Conservation (phyloP, 1,140 invertebrate genomes). For the Eufriesea mexicana region DNA sequence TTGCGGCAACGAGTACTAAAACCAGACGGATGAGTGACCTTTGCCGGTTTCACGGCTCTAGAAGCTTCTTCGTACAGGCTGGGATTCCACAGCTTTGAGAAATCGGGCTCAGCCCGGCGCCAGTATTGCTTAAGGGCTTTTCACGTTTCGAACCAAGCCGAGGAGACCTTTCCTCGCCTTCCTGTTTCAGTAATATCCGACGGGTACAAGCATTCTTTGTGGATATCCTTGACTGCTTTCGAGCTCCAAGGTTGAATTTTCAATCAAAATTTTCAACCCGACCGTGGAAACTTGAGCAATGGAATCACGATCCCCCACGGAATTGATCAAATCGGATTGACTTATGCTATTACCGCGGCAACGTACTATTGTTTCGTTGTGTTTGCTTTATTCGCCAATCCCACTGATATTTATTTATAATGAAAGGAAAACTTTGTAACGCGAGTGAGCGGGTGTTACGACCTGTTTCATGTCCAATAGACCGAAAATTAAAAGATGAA, state of each 20-base stretch:
- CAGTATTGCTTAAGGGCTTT: slow-evolving; percentile 46
- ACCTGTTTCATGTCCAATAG: too few species aligned
- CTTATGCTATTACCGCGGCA: too few species aligned
- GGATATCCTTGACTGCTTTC: slow-evolving; percentile 20
- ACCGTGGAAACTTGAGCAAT: background rate
- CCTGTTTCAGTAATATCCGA: background rate
- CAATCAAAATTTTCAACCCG: background rate
- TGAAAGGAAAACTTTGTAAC: too few species aligned
- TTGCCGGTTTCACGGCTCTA: slow-evolving; percentile 36
- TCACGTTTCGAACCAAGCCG: slow-evolving; percentile 1
- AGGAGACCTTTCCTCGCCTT: slow-evolving; percentile 16
- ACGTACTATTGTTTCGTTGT: too few species aligned
- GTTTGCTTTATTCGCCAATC: too few species aligned
- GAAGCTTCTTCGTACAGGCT: slow-evolving; percentile 14
- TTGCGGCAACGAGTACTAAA: slow-evolving; percentile 37
- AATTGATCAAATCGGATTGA: background rate
- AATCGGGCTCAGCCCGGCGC: background rate
- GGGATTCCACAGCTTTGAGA: slow-evolving; percentile 26
- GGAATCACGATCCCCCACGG: background rate
- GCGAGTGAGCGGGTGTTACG: too few species aligned
- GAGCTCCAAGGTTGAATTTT: slow-evolving; percentile 8
- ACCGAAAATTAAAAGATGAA: too few species aligned
- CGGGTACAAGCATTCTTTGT: background rate
- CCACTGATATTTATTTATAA: too few species aligned
- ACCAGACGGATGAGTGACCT: slow-evolving; percentile 57